Conservation (phyloP, 2,113 vertebrate genomes). For the Bombycilla garrulus region DNA sequence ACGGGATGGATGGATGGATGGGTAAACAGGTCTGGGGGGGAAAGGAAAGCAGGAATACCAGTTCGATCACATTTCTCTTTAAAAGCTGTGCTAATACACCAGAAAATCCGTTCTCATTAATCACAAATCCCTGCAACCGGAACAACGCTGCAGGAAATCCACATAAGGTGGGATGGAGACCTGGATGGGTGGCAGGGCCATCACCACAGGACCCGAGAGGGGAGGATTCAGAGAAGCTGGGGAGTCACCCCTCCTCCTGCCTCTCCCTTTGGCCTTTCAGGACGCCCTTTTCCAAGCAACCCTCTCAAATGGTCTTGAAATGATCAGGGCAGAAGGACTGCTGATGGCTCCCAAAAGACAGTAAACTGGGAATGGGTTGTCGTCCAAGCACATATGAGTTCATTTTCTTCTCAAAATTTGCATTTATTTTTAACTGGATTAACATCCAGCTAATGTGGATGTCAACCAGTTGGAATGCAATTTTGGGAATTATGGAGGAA, state of each 20-base stretch:
- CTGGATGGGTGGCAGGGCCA: background rate
- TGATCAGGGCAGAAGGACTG: background rate
- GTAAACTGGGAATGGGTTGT: constrained; percentile 4
- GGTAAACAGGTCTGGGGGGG: background rate
- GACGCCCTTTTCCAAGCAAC: background rate
- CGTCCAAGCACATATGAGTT: constrained; percentile 47
- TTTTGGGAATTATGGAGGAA: constrained; percentile 59
- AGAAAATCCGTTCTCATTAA: background rate
- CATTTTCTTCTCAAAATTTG: constrained; percentile 58
- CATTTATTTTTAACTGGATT: constrained; percentile 73
- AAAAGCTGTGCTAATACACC: background rate
- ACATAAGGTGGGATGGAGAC: rapidly evolving
- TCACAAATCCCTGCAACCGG: background rate
- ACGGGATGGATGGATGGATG: background rate
- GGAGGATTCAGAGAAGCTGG: background rate
- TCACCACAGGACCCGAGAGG: background rate
- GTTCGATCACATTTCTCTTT: background rate
- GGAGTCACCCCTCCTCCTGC: background rate
- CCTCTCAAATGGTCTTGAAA: background rate
- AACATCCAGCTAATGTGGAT: constrained; percentile 69
- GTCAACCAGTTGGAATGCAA: constrained; percentile 72
- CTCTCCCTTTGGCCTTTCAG: background rate
- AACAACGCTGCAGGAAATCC: background rate
- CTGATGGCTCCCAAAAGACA: constrained; percentile 19
- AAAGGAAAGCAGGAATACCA: background rate